Evolutionary conservation across 2,113 vertebrate genomes (phyloP), one percentile per base, ranked within the genome.

Genomic region (Riparia riparia): DNA sequence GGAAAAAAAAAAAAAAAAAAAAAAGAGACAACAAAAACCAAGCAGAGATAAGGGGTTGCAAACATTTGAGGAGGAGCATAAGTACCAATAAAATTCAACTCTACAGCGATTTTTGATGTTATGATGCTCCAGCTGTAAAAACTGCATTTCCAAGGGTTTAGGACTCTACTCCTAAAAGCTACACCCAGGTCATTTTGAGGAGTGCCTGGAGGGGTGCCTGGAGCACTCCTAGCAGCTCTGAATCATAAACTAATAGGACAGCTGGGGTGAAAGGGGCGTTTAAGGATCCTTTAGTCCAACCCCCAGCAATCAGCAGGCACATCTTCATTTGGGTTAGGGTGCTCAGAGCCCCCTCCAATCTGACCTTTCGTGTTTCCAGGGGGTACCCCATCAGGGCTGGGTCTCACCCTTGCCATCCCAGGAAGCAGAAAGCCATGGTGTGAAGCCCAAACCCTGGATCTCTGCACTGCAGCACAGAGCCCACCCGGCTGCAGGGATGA

Each of bases 111-210:
- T 71, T 60, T 68, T 6, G 4, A 25, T 45, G 32, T 82, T 76
- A 21, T 0, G 5, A 15, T 54, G 19, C 6, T 96, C 18, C 6
- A 2, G 11, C 17, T 77, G 39, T 34, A 73, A 58, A 72, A 76
- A 31, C 6, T 25, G 45, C 1, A 12, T 76, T 93, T 91, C 28
- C 14, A 73, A 57, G 66, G n/a, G 41, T 41, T 25, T 18, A 60
- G 60, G 12, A 66, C 16, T 26, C 12, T 63, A 32, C 17, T 8
- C 14, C 20, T 70, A 34, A 78, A 77, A 82, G 17, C 70, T 34
- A 26, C 14, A 31, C 6, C 26, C 0, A 0, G 14, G 1, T 31
- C 14, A 81, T 1, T 63, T 47, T 65, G 31, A 10, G 25, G 22
- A 45, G 47, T 21, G n/a, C 57, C 28, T 65, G 29, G 39, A 31